A percentile compares a stretch with the other conserved stretches of the same genome.
These are phyloP conservation scores for Chymomyza amoena DNA, from an alignment of 2,888 invertebrate species.

Conservation along the genomic window DNA sequence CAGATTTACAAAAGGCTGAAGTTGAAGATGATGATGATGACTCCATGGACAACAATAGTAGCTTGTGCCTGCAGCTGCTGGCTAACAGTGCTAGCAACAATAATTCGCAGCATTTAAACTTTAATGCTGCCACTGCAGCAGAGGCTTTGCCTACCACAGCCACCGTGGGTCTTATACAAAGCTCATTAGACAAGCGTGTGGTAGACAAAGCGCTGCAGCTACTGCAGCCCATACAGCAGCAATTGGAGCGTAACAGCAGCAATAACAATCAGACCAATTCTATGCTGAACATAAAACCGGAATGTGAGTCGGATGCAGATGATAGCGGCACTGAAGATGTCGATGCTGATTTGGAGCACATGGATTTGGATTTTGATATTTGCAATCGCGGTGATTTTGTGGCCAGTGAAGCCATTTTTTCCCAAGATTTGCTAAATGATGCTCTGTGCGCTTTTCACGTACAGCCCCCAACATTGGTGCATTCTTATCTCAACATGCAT, in stretches of 20 bases:
- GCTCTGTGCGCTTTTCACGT: slow-evolving; percentile 87
- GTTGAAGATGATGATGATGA: slow-evolving; percentile 75
- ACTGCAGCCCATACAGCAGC: slow-evolving; percentile 75
- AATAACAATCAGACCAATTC: slow-evolving; percentile 13
- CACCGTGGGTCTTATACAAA: slow-evolving; percentile 81
- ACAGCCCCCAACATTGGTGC: slow-evolving; percentile 88
- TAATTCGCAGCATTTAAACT: slow-evolving; percentile 73
- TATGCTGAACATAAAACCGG: slow-evolving; percentile 66
- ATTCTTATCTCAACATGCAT: slow-evolving; percentile 94
- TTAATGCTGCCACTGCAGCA: slow-evolving; percentile 61
- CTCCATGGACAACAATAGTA: slow-evolving; percentile 76
- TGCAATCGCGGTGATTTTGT: slow-evolving; percentile 65
- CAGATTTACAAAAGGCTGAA: slow-evolving; percentile 68
- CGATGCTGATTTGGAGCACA: slow-evolving; percentile 58
- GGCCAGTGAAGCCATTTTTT: slow-evolving; percentile 74
- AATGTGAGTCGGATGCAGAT: slow-evolving; percentile 73
- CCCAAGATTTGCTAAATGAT: slow-evolving; percentile 85
- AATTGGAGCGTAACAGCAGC: slow-evolving; percentile 63
- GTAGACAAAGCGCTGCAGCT: slow-evolving; percentile 87
- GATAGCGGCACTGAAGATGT: slow-evolving; percentile 63
- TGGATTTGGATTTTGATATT: slow-evolving; percentile 65
- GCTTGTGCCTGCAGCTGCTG: slow-evolving; percentile 68
- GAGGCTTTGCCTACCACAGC: slow-evolving; percentile 73
- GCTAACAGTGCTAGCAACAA: slow-evolving; percentile 70
- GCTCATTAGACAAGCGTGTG: slow-evolving; percentile 83